Percentiles rank a stretch among this genome's conserved stretches.
Evolutionary conservation across 37 sponge, comb jelly and placozoan species (phyloP).

Genomic region (Chondrosia reniformis): DNA sequence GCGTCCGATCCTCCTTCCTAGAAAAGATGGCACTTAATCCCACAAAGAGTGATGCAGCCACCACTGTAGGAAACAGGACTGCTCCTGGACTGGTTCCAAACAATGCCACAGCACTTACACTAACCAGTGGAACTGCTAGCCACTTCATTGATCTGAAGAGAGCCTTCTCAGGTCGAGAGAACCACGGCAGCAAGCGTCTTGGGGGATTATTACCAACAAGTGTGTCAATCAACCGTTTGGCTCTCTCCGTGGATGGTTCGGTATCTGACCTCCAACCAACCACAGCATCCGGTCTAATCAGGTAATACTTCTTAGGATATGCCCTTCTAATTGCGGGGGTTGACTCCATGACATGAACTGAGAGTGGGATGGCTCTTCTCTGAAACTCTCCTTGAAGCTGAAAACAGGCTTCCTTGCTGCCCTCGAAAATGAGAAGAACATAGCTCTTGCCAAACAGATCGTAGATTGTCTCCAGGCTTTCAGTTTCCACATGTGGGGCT

Average conservation of each 20-base stretch:
- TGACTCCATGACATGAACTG: not conserved
- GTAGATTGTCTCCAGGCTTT: slow-evolving; percentile 37
- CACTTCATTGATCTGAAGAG: not conserved
- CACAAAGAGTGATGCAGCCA: no score
- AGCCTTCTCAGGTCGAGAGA: not conserved
- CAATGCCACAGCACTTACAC: not conserved
- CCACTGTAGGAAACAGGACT: not conserved
- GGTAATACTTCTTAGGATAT: slow-evolving; percentile 62
- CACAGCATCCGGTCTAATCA: slow-evolving; percentile 78
- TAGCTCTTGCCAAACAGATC: slow-evolving; percentile 66
- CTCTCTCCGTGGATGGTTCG: slow-evolving; percentile 41
- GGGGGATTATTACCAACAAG: slow-evolving; percentile 33
- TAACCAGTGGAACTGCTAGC: slow-evolving; percentile 10
- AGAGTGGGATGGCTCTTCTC: slow-evolving; percentile 28
- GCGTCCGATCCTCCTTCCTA: slow-evolving; percentile 5
- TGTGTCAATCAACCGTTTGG: slow-evolving; percentile 24
- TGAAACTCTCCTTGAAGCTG: slow-evolving; percentile 31
- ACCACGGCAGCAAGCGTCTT: slow-evolving; percentile 3
- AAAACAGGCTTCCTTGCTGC: slow-evolving; percentile 36
- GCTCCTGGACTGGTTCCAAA: slow-evolving; percentile 1
- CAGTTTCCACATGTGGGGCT: slow-evolving; percentile 63
- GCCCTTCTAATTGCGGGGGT: slow-evolving; percentile 30
- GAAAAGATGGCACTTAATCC: not conserved
- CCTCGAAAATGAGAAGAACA: slow-evolving; percentile 61
- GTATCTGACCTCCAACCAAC: slow-evolving; percentile 68